Conservation (phyloP, 2,113 vertebrate species). For the Sander vitreus region DNA sequence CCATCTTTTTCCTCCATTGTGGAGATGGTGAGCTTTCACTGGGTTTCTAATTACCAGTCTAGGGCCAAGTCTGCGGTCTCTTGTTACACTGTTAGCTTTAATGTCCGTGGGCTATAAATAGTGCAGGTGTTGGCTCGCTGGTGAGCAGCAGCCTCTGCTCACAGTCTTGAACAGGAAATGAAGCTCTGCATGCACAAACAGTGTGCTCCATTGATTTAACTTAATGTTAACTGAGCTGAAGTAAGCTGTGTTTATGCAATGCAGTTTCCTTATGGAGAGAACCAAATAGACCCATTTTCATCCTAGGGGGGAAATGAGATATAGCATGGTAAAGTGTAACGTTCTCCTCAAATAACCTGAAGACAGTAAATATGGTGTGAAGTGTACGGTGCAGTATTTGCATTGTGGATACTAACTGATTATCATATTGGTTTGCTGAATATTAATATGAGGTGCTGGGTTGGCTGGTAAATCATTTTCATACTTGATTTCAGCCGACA, state of each 20-base stretch:
- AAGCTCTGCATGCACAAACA: conserved; percentile 28
- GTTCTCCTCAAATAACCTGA: not conserved
- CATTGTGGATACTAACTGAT: not conserved
- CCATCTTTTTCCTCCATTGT: conserved; percentile 41
- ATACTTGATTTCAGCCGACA: not conserved
- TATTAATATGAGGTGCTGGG: not conserved
- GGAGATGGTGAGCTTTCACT: conserved; percentile 44
- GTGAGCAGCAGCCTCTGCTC: conserved; percentile 48
- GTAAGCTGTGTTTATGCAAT: conserved; percentile 19
- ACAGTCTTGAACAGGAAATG: conserved; percentile 43
- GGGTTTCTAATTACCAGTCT: conserved; percentile 73
- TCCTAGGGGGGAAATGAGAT: not conserved
- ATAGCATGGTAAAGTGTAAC: not conserved
- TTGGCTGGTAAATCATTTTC: not conserved
- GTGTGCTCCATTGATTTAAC: conserved; percentile 38
- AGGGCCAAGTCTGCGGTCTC: conserved; percentile 61
- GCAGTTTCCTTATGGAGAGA: conserved; percentile 9
- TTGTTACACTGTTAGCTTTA: conserved; percentile 71
- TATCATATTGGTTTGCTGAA: too few species aligned
- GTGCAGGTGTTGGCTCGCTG: conserved; percentile 66
- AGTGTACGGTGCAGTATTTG: not conserved
- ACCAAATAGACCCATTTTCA: not conserved
- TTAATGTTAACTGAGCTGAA: conserved; percentile 39
- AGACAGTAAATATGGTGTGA: not conserved
- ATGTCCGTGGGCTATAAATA: conserved; percentile 74